A percentile compares a stretch with the other conserved stretches of the same genome.
These are phyloP conservation scores for Meloe dianella DNA, from an alignment of 2,888 invertebrate species.

Conservation along the genomic window DNA sequence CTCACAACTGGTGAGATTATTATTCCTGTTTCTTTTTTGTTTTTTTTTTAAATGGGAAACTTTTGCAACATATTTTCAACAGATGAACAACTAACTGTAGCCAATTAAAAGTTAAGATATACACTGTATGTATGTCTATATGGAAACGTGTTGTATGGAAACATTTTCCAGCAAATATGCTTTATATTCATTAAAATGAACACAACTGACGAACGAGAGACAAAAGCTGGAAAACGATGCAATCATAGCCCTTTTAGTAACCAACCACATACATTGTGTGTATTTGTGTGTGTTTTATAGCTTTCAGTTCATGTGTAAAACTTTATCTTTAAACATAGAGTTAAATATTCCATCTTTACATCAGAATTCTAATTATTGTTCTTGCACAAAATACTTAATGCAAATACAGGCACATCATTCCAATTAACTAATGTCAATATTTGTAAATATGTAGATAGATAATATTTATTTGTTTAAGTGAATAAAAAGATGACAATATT, in stretches of 20 bases:
- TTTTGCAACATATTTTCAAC: conserved; percentile 15
- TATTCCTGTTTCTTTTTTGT: not conserved
- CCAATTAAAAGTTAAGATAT: conserved; percentile 43
- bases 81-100: conserved; percentile 33
- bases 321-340: not conserved
- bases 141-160: not conserved
- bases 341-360: not conserved
- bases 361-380: conserved; percentile 1
- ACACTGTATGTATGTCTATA: not conserved
- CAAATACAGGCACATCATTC: not conserved
- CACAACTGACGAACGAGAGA: conserved; percentile 19
- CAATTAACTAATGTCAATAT: not conserved
- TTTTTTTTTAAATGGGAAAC: not conserved
- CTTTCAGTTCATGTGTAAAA: not conserved
- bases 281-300: not conserved
- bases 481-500: no score
- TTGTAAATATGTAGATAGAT: not conserved
- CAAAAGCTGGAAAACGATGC: conserved; percentile 16
- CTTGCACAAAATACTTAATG: not conserved
- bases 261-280: not conserved
- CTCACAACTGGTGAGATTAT: not conserved
- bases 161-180: conserved; percentile 30
- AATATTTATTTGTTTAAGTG: no score
- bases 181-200: conserved; percentile 33
- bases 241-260: not conserved